Conservation (phyloP, 2,888 invertebrate species). For the Alcis repandata region DNA sequence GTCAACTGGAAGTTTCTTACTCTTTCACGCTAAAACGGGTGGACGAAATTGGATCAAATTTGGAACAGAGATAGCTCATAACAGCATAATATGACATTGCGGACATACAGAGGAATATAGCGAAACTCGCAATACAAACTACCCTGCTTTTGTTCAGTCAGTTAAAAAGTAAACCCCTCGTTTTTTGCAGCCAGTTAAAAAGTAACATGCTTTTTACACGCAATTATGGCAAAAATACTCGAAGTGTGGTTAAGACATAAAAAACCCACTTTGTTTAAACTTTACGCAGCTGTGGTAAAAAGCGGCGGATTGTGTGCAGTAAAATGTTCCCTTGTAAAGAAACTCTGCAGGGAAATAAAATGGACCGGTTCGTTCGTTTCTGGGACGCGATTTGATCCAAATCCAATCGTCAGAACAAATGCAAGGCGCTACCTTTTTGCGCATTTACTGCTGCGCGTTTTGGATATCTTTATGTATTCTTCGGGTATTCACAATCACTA, state of each 20-base stretch:
- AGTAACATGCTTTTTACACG: constrained; percentile 21
- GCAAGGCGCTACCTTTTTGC: constrained; percentile 53
- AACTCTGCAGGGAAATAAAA: constrained; percentile 44
- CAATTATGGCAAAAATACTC: constrained; percentile 35
- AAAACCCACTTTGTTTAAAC: constrained; percentile 42
- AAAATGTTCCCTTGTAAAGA: constrained; percentile 46
- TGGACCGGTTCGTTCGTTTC: constrained; percentile 42
- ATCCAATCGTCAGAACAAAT: constrained; percentile 71
- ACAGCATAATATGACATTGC: too few species aligned
- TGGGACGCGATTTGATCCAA: constrained; percentile 64
- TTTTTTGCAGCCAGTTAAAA: too few species aligned
- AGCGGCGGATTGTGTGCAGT: constrained; percentile 38
- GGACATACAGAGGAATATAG: too few species aligned
- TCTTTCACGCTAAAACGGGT: too few species aligned
- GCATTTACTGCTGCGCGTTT: neutral
- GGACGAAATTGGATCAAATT: too few species aligned
- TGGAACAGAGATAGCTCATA: too few species aligned
- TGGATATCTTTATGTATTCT: neutral
- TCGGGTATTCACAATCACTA: neutral
- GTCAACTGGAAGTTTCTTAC: too few species aligned
- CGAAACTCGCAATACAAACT: too few species aligned
- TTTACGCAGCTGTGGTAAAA: constrained; percentile 46
- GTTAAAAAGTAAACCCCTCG: too few species aligned
- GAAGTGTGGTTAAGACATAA: constrained; percentile 40
- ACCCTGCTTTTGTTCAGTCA: too few species aligned